Evolutionary conservation across 2,797 vertebrate species (phyloP).

Genomic region (Lithobates pipiens): DNA sequence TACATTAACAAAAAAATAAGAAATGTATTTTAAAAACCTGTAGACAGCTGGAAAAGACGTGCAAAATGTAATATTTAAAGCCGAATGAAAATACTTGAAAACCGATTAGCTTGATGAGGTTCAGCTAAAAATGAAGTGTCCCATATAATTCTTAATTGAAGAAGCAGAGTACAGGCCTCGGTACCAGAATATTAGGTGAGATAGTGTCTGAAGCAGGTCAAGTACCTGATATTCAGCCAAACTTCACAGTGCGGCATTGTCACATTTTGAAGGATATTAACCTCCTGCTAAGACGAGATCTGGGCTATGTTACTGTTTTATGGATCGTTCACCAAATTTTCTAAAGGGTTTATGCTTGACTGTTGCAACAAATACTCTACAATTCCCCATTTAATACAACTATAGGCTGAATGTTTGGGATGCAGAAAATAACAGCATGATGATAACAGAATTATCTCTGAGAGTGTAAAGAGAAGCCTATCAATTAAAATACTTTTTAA

Average conservation of each 20-base stretch:
- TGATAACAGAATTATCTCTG: neutral
- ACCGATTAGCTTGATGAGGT: conserved; percentile 14
- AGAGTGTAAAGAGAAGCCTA: neutral
- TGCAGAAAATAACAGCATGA: neutral
- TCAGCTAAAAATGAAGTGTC: conserved; percentile 24
- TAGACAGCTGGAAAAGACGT: neutral
- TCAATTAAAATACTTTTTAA: neutral
- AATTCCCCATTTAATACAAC: conserved; percentile 36
- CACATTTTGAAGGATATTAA: conserved; percentile 38
- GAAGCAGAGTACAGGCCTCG: conserved; percentile 19
- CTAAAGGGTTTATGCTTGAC: conserved; percentile 4
- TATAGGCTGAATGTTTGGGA: neutral
- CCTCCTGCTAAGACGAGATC: conserved; percentile 14
- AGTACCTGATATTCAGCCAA: conserved; percentile 31
- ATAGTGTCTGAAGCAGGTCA: conserved; percentile 40
- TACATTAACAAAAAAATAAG: neutral
- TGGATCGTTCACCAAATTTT: conserved; percentile 5
- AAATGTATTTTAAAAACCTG: neutral
- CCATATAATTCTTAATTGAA: conserved; percentile 30
- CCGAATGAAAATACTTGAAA: conserved; percentile 9
- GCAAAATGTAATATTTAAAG: conserved; percentile 12
- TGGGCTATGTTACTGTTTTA: conserved; percentile 4
- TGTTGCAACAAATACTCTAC: conserved; percentile 38
- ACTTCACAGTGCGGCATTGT: conserved; percentile 27
- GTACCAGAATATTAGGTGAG: conserved; percentile 33